Conservation (phyloP, 2,113 vertebrate species). For the Cheilinus undulatus region DNA sequence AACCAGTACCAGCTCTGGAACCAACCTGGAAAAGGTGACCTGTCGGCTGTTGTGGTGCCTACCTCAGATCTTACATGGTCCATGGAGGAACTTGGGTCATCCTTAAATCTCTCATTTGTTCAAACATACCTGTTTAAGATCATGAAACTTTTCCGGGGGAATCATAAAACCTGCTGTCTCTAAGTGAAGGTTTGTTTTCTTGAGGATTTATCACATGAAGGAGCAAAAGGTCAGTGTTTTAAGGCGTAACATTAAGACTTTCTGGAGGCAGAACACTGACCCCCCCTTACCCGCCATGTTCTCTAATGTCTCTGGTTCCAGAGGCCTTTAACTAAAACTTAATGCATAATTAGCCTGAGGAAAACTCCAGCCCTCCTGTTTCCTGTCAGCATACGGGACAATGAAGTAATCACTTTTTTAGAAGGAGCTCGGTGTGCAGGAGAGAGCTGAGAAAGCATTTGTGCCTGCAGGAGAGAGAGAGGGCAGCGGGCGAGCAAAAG, state of each 20-base stretch:
- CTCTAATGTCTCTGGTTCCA: slow-evolving; percentile 9
- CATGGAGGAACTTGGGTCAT: no score
- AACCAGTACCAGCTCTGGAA: no score
- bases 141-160: not conserved
- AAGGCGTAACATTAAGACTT: slow-evolving; percentile 12
- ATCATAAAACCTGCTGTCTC: not conserved
- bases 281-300: not conserved
- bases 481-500: slow-evolving; percentile 14
- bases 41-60: no score
- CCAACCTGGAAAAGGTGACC: no score
- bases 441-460: slow-evolving; percentile 61
- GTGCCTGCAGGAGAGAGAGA: slow-evolving; percentile 40
- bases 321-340: slow-evolving; percentile 32
- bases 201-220: not conserved
- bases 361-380: slow-evolving; percentile 12
- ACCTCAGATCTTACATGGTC: no score
- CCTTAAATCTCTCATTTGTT: no score
- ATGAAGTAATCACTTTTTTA: slow-evolving; percentile 50
- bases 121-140: no score
- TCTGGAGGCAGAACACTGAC: not conserved
- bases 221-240: not conserved
- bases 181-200: not conserved
- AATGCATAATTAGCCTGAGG: slow-evolving; percentile 38
- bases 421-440: slow-evolving; percentile 6
- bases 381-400: slow-evolving; percentile 34